Conservation (phyloP, 1,140 invertebrate species). For the Subanguina moxae region DNA sequence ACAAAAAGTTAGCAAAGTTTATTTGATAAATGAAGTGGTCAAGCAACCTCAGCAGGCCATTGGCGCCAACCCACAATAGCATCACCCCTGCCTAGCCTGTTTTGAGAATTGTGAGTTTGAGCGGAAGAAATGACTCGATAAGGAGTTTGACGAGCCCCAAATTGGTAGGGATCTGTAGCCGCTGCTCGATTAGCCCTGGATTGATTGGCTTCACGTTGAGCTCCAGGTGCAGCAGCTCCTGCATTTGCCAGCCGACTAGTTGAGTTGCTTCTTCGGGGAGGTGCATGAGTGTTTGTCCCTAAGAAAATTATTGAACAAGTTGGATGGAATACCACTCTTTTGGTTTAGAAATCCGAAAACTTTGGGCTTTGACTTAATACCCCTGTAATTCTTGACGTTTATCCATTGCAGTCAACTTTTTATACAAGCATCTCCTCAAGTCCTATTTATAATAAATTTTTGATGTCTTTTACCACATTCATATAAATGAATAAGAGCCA, state of each 20-base stretch:
- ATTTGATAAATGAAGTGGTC: neutral
- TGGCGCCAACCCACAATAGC: neutral
- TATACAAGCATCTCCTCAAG: too few species aligned
- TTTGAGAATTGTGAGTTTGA: neutral
- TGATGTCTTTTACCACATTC: too few species aligned
- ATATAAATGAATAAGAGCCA: too few species aligned
- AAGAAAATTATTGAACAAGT: too few species aligned
- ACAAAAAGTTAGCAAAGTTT: neutral
- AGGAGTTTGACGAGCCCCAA: too few species aligned
- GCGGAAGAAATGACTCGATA: too few species aligned
- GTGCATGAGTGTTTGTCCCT: neutral
- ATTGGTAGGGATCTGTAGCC: neutral
- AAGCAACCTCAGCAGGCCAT: neutral
- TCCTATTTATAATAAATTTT: too few species aligned
- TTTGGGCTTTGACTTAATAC: too few species aligned
- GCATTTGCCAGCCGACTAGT: neutral
- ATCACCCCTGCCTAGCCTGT: neutral
- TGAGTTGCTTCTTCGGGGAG: conserved; percentile 1
- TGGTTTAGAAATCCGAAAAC: too few species aligned
- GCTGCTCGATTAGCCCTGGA: neutral
- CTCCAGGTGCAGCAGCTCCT: neutral
- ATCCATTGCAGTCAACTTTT: too few species aligned
- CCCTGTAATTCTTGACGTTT: too few species aligned
- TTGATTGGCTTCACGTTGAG: neutral
- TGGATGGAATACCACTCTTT: too few species aligned